Evolutionary conservation across 2,888 invertebrate genomes (phyloP), one percentile per base, ranked within the genome.

Genomic region (Ptychoptera contaminata): DNA sequence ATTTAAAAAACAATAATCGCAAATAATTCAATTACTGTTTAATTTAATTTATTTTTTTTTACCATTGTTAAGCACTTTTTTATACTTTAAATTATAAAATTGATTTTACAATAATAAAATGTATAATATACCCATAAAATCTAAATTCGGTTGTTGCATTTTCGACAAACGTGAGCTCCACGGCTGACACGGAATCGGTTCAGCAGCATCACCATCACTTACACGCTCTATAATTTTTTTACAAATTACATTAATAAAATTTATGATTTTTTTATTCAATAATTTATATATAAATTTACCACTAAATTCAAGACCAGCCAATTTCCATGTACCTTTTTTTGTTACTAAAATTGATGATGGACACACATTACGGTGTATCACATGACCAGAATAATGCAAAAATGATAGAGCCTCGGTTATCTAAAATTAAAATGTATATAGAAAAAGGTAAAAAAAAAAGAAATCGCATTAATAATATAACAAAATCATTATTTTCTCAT

Each of bases 251-350:
- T 29, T 42, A 7, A 43, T 37, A 38, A 38, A 38, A 16, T 16
- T 2, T 15, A 36, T 16, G 16, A 37, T 37, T 15, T 12, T 29
- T 23, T 12, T 2, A 39, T n/a, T 29, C 16, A 37, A 14, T 15
- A 16, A 35, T 14, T 16, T 11, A 15, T 40, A 40, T 31, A 15
- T 32, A 12, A 12, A 66, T 71, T 70, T 68, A 84, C 93, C 91
- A 52, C 81, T 74, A 67, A 94, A 96, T 62, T 94, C 93, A 50
- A 97, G 75, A 23, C 96, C 94, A 41, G 85, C 86, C 47, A 97
- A 73, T 65, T 97, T 97, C 97, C 97, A 97, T 37, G 90, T 87
- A 51, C 94, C 92, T 46, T 82, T 77, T 62, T 84, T 88, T 43
- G 91, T 92, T 51, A 97, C 82, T 54, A 94, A 74, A 55, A 97